A percentile compares a stretch with the other conserved stretches of the same genome.
These are phyloP conservation scores for Neodiprion fabricii DNA, from an alignment of 1,140 invertebrate species.

Conservation along the genomic window DNA sequence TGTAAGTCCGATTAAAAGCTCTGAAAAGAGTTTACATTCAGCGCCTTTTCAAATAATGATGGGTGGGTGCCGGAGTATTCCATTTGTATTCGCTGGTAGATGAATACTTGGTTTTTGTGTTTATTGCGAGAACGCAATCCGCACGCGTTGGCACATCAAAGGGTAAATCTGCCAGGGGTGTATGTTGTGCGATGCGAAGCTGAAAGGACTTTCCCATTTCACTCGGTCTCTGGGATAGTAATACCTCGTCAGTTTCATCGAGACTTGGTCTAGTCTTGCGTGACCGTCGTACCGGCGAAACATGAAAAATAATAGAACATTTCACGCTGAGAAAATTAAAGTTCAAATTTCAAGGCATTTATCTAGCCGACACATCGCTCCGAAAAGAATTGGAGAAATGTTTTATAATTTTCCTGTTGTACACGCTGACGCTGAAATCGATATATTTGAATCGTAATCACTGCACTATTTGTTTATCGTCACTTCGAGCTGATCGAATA, in stretches of 20 bases:
- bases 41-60: not conserved
- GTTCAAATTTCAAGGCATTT: no score
- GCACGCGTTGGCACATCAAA: slow-evolving; percentile 4
- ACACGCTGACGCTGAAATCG: no score
- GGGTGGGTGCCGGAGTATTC: not conserved
- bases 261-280: not conserved
- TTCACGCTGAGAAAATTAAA: no score
- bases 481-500: no score
- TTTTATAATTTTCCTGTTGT: no score
- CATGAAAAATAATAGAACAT: no score
- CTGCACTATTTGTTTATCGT: no score
- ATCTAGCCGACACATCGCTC: no score
- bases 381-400: no score
- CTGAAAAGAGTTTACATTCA: not conserved
- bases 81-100: not conserved
- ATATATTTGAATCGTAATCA: no score
- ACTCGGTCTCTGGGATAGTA: not conserved
- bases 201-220: not conserved
- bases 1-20: not conserved
- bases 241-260: not conserved
- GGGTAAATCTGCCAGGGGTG: not conserved
- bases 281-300: not conserved
- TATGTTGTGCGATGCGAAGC: not conserved
- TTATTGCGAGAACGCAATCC: slow-evolving; percentile 7
- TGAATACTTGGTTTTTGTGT: not conserved